phyloP scores from a whole-genome alignment of 2,113 vertebrate species.

The Hippopotamus amphibius region DNA sequence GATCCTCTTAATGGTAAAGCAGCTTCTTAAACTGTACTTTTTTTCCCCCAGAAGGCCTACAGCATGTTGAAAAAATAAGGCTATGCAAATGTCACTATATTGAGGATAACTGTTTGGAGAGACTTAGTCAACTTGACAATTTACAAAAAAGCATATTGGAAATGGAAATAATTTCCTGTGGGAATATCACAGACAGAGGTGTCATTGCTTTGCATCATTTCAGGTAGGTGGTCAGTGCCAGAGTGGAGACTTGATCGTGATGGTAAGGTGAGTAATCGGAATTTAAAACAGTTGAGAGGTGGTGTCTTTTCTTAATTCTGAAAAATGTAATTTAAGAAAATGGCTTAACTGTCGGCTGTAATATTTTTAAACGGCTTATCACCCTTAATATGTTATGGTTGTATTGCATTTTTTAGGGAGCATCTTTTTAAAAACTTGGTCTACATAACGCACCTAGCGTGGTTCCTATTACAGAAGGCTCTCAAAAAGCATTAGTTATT shows the following conservation, averaged over 20 bases:
- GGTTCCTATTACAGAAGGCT: neutral
- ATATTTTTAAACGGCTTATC: neutral
- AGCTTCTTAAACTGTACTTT: neutral
- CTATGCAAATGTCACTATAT: constrained; percentile 95
- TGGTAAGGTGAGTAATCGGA: constrained; percentile 22
- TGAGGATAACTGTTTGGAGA: constrained; percentile 93
- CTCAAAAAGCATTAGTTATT: neutral
- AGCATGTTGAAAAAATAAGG: constrained; percentile 93
- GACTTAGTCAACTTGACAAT: constrained; percentile 89
- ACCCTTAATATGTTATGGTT: neutral
- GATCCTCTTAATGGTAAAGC: constrained; percentile 3
- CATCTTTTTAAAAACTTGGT: neutral
- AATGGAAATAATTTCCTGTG: constrained; percentile 95
- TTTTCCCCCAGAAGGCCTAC: constrained; percentile 91
- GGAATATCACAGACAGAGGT: constrained; percentile 95
- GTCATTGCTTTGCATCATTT: constrained; percentile 92
- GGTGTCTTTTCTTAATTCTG: neutral
- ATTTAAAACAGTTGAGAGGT: constrained; percentile 1
- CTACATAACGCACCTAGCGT: neutral
- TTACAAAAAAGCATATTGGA: constrained; percentile 91
- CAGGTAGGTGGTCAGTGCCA: constrained; percentile 84
- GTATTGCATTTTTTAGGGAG: constrained; percentile 22
- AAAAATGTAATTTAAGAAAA: constrained; percentile 51
- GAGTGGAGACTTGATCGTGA: constrained; percentile 12
- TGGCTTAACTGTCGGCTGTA: neutral